Conservation (phyloP, 2,797 vertebrate genomes). For the Lophotriccus pileatus region DNA sequence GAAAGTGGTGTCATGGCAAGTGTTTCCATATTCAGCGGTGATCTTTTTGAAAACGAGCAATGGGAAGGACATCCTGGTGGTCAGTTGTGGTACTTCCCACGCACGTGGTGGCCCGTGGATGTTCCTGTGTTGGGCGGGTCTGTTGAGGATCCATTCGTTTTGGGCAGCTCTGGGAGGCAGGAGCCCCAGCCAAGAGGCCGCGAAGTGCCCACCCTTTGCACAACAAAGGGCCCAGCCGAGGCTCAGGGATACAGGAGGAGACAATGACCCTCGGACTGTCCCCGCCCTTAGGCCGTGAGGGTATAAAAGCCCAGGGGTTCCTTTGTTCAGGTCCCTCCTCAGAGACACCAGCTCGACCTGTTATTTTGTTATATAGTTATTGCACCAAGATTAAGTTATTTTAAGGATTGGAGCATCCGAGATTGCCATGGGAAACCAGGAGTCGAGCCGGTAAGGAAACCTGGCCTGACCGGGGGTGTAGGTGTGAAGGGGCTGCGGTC, state of each 20-base stretch:
- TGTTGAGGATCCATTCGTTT: neutral
- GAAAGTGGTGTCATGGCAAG: neutral
- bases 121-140: neutral
- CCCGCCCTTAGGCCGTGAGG: neutral
- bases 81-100: rapidly evolving
- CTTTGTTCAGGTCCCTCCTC: rapidly evolving
- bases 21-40: neutral
- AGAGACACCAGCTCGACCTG: neutral
- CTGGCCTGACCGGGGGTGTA: neutral
- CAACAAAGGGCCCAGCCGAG: neutral
- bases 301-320: neutral
- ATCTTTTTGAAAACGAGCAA: neutral
- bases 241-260: too few relatives aligned
- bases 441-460: neutral
- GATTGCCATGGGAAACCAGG: neutral
- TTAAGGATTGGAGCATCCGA: too few relatives aligned
- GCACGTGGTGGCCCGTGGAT: neutral
- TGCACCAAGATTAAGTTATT: neutral
- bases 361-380: neutral
- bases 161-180: neutral
- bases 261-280: neutral
- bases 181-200: too few relatives aligned
- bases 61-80: neutral
- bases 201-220: neutral
- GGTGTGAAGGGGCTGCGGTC: neutral